These are phyloP conservation scores for Hydractinia echinata DNA, from an alignment of 30 jellyfish, hydroid and myxozoan genomes.

Conservation along the genomic window DNA sequence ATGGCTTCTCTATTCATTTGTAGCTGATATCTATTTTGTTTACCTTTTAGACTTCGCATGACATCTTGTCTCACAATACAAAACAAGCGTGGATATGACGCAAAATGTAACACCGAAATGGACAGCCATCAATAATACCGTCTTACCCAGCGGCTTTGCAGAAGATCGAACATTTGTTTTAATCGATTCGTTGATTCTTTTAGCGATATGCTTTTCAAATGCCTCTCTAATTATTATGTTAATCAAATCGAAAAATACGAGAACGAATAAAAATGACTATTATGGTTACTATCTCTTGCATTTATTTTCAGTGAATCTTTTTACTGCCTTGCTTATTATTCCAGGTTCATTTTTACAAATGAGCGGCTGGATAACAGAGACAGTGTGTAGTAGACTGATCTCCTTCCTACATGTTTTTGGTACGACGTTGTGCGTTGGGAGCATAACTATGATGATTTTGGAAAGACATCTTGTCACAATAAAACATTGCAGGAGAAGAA, in stretches of 20 bases:
- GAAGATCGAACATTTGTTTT: no score
- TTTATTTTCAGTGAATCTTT: background rate
- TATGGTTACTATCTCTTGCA: conserved; percentile 4
- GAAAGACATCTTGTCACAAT: background rate
- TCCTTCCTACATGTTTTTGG: background rate
- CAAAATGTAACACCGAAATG: no score
- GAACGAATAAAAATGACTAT: background rate
- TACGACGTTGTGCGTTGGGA: background rate
- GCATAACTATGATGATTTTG: conserved; percentile 1
- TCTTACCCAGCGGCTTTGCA: no score
- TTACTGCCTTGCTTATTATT: background rate
- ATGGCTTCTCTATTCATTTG: no score
- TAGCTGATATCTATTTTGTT: no score
- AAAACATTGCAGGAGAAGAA: background rate
- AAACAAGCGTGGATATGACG: no score
- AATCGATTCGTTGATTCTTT: background rate
- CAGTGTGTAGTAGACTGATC: background rate
- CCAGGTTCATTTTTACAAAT: background rate
- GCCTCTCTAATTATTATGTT: background rate
- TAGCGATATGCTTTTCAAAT: background rate
- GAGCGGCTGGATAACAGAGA: background rate
- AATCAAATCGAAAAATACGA: background rate
- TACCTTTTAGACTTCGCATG: no score
- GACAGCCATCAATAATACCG: no score
- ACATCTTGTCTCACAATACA: no score